Conservation (phyloP, 35 echinoderm and acorn worm species). For the Apostichopus californicus region DNA sequence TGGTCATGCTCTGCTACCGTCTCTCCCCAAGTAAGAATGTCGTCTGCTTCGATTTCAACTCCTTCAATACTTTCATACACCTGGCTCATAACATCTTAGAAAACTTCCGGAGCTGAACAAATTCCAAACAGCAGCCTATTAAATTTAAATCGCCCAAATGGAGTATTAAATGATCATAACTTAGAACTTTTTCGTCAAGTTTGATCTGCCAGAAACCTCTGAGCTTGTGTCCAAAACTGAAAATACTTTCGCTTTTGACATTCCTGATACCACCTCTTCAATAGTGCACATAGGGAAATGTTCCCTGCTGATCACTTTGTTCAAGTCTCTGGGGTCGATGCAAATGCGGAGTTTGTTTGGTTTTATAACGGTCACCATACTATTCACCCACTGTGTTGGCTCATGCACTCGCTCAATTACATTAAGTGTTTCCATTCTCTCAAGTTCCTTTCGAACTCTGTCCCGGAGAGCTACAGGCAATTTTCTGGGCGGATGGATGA, state of each 20-base stretch:
- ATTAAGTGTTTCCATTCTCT: not conserved
- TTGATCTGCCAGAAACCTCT: constrained; percentile 35
- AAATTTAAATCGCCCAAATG: constrained; percentile 42
- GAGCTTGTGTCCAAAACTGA: constrained; percentile 12
- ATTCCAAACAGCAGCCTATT: constrained; percentile 47
- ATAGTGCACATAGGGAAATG: constrained; percentile 18
- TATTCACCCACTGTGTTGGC: constrained; percentile 38
- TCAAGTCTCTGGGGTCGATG: constrained; percentile 17
- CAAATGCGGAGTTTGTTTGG: constrained; percentile 33
- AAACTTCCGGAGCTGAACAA: constrained; percentile 40
- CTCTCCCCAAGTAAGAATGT: constrained; percentile 12
- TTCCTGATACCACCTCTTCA: constrained; percentile 2
- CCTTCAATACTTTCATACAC: constrained; percentile 18
- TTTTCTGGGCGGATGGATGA: constrained; percentile 1
- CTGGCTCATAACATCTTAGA: constrained; percentile 20
- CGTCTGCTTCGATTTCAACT: constrained; percentile 28
- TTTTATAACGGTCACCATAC: constrained; percentile 34
- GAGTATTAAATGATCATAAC: constrained; percentile 11
- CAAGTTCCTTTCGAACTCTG: not conserved
- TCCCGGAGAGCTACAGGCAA: not conserved
- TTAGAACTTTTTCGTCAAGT: constrained; percentile 28
- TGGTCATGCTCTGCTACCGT: constrained; percentile 17
- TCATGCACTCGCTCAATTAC: constrained; percentile 21
- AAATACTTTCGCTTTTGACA: constrained; percentile 37
- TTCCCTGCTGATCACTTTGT: constrained; percentile 16